Evolutionary conservation across 2,113 vertebrate genomes (phyloP).

Genomic region (Micronisus gabar): DNA sequence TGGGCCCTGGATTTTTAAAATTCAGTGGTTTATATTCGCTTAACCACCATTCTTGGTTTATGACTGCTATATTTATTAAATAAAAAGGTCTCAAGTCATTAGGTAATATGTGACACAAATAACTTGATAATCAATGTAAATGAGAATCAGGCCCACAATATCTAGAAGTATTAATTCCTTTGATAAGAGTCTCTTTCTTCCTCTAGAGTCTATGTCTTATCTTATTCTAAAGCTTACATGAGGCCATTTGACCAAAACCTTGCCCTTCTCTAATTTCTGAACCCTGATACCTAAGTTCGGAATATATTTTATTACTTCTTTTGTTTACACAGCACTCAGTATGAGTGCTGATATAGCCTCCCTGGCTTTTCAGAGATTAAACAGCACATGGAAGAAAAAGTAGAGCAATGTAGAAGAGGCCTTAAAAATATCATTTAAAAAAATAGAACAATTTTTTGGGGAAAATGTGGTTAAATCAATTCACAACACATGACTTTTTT

Average conservation of each 20-base stretch:
- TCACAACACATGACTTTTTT: neutral
- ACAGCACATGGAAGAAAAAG: constrained; percentile 13
- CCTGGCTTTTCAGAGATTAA: constrained; percentile 6
- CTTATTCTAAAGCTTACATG: neutral
- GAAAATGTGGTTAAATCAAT: neutral
- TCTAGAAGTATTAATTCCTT: neutral
- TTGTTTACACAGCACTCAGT: constrained; percentile 15
- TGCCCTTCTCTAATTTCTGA: constrained; percentile 39
- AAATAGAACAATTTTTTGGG: neutral
- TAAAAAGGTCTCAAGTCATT: neutral
- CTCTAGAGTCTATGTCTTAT: neutral
- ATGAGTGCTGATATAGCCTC: neutral
- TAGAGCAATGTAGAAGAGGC: neutral
- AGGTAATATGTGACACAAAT: neutral
- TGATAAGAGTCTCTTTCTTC: neutral
- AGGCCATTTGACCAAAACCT: constrained; percentile 25
- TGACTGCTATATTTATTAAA: neutral
- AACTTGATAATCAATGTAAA: neutral
- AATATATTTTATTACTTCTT: constrained; percentile 26
- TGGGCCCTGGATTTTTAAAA: neutral
- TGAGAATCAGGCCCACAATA: neutral
- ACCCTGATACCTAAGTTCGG: constrained; percentile 49
- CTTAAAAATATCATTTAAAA: neutral
- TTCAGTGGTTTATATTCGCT: neutral
- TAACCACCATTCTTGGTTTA: neutral